These are phyloP conservation scores for Sparidentex hasta DNA, from an alignment of 2,797 vertebrate species.

Conservation along the genomic window DNA sequence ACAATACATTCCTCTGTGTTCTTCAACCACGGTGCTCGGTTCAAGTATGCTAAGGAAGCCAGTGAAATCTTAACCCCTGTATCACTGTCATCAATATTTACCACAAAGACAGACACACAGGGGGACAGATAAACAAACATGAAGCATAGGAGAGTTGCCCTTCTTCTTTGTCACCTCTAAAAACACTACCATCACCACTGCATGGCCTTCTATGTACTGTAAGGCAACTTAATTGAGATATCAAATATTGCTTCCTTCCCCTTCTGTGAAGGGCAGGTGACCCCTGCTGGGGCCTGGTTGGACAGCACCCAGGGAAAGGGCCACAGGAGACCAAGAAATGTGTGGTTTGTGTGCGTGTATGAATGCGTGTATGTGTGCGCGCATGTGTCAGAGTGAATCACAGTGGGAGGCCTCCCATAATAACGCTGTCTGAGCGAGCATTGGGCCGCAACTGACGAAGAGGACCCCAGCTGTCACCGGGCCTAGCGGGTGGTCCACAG, in stretches of 20 bases:
- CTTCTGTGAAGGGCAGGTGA: slow-evolving; percentile 72
- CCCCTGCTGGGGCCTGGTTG: slow-evolving; percentile 76
- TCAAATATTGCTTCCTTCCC: slow-evolving; percentile 71
- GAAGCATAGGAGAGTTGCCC: slow-evolving; percentile 19
- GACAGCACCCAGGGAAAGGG: slow-evolving; percentile 71
- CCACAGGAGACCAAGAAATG: slow-evolving; percentile 58
- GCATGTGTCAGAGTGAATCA: slow-evolving; percentile 64
- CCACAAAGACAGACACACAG: slow-evolving; percentile 34
- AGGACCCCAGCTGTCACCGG: slow-evolving; percentile 80
- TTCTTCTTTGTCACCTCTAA: slow-evolving; percentile 22
- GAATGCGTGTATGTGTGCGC: slow-evolving; percentile 39
- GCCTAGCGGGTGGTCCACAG: slow-evolving; percentile 71
- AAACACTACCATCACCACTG: slow-evolving; percentile 14
- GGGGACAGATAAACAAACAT: slow-evolving; percentile 25
- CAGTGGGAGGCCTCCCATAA: slow-evolving; percentile 78
- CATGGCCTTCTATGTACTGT: slow-evolving; percentile 14
- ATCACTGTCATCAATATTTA: slow-evolving; percentile 43
- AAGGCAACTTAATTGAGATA: slow-evolving; percentile 74
- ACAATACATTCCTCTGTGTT: slow-evolving; percentile 62
- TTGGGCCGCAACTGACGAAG: slow-evolving; percentile 81
- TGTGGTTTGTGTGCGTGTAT: slow-evolving; percentile 38
- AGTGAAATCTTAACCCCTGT: slow-evolving; percentile 57
- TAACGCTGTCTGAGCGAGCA: slow-evolving; percentile 83
- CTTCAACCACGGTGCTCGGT: slow-evolving; percentile 59
- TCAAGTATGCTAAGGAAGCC: slow-evolving; percentile 60